A percentile compares a stretch with the other conserved stretches of the same genome.
These are phyloP conservation scores for Gymnosoma rotundatum DNA, from an alignment of 2,888 invertebrate genomes.

Conservation along the genomic window DNA sequence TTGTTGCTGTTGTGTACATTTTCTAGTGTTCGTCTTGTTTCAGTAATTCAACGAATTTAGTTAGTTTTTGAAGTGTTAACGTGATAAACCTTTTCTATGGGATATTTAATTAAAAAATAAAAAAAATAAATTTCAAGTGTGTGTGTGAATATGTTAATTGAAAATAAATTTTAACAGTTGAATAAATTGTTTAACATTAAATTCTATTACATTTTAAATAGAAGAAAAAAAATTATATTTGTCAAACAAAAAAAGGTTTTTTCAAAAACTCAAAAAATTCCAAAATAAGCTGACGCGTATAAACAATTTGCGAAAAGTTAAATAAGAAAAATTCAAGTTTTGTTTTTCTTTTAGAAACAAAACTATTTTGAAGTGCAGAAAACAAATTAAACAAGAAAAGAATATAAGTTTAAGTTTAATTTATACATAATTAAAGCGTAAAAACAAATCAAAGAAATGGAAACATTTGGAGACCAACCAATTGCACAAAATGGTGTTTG, in stretches of 20 bases:
- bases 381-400: conserved; percentile 4
- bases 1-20: neutral
- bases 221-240: conserved; percentile 15
- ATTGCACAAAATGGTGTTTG: conserved; percentile 80
- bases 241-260: neutral
- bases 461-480: conserved; percentile 75
- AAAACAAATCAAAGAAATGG: conserved; percentile 72
- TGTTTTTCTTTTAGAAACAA: conserved; percentile 27
- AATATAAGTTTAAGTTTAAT: neutral
- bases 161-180: conserved; percentile 23
- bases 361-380: conserved; percentile 29
- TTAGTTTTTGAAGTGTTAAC: conserved; percentile 62
- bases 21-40: conserved; percentile 42
- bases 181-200: neutral
- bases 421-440: conserved; percentile 16
- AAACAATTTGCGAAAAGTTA: neutral
- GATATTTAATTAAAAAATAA: conserved; percentile 25
- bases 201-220: neutral
- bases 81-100: conserved; percentile 52
- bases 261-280: neutral
- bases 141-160: neutral
- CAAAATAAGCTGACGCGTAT: conserved; percentile 23
- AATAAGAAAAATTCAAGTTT: neutral
- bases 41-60: conserved; percentile 53
- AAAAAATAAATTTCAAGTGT: neutral